Evolutionary conservation across 2,113 vertebrate genomes (phyloP).

Genomic region (Pagrus major): DNA sequence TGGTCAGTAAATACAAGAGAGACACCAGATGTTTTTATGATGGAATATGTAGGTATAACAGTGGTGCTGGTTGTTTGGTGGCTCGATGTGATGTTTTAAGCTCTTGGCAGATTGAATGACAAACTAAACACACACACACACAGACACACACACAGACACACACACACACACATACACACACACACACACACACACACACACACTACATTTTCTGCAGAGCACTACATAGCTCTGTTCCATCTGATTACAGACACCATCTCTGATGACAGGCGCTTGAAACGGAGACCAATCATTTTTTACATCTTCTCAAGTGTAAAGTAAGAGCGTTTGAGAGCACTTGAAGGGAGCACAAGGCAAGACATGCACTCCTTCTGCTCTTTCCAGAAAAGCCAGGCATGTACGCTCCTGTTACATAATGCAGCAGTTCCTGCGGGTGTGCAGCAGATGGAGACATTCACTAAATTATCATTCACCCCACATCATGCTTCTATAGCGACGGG

Average conservation of each 20-base stretch:
- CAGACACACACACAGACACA: too few relatives aligned
- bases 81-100: background rate
- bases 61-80: background rate
- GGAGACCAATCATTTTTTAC: background rate
- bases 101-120: background rate
- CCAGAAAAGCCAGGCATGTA: background rate
- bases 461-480: constrained; percentile 39
- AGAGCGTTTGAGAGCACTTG: background rate
- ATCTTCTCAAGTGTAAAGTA: background rate
- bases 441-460: constrained; percentile 77
- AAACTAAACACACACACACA: background rate
- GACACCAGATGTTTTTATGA: background rate
- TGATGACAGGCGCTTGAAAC: background rate
- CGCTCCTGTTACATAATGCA: constrained; percentile 43
- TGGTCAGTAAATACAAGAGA: background rate
- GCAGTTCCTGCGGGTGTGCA: constrained; percentile 53
- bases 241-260: background rate
- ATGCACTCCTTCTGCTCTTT: background rate
- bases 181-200: background rate
- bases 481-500: background rate
- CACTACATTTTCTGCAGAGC: background rate
- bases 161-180: background rate
- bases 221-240: background rate
- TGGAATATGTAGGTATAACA: background rate
- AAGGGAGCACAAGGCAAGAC: constrained; percentile 20